Percentiles rank a stretch among this genome's conserved stretches.
These are phyloP conservation scores for Chiloscyllium plagiosum DNA, from an alignment of 2,113 vertebrate genomes.

Conservation along the genomic window DNA sequence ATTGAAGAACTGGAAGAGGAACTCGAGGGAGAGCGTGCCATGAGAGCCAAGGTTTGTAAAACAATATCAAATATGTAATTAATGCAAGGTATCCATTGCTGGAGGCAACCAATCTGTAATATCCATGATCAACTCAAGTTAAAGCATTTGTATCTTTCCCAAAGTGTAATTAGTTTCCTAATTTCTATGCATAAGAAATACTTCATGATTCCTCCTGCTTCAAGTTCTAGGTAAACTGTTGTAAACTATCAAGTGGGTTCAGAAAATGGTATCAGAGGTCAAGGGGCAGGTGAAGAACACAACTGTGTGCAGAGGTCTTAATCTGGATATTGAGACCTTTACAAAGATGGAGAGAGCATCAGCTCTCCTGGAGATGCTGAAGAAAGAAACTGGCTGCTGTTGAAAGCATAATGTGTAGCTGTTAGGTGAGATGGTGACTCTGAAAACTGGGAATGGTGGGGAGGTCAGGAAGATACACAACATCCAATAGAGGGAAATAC, in stretches of 20 bases:
- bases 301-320: not conserved
- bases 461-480: not conserved
- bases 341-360: not conserved
- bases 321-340: not conserved
- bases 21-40: slow-evolving; percentile 55
- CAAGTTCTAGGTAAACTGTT: not conserved
- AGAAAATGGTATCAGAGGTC: not conserved
- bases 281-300: not conserved
- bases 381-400: not conserved
- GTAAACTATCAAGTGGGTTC: not conserved
- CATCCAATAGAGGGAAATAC: not conserved
- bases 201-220: not conserved
- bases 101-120: not conserved
- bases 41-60: slow-evolving; percentile 55
- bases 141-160: not conserved
- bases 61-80: not conserved
- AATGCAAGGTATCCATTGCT: not conserved
- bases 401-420: not conserved
- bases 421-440: too few species aligned
- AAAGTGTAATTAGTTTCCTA: not conserved
- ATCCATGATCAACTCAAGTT: not conserved
- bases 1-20: slow-evolving; percentile 61
- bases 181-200: not conserved
- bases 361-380: not conserved
- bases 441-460: not conserved